Evolutionary conservation across 64 coral and sea anemone genomes (phyloP).

Genomic region (Orbicella faveolata): DNA sequence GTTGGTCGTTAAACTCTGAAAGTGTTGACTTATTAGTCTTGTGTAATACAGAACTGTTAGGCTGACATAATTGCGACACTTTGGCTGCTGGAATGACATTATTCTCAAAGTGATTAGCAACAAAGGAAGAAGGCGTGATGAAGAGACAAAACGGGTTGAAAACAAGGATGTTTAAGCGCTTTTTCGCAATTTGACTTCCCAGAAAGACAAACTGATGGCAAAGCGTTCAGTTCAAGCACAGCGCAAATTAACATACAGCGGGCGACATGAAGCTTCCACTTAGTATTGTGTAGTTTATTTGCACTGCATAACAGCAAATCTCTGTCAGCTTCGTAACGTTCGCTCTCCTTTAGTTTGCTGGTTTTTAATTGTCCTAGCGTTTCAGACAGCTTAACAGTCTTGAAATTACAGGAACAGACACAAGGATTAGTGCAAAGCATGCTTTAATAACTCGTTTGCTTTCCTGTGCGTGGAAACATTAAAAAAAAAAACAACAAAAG

Average conservation of each 20-base stretch:
- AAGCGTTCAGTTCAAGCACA: background rate
- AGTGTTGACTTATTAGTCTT: background rate
- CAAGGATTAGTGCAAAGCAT: background rate
- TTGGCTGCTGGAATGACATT: background rate
- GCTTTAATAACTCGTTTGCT: background rate
- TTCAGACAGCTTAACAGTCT: background rate
- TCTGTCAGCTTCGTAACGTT: background rate
- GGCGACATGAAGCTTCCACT: background rate
- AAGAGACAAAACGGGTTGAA: background rate
- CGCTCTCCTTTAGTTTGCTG: background rate
- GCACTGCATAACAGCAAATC: background rate
- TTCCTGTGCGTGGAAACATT: background rate
- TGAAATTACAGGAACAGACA: slow-evolving; percentile 3
- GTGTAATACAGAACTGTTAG: background rate
- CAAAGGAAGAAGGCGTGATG: slow-evolving; percentile 19
- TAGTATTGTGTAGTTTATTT: slow-evolving; percentile 2
- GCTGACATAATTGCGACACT: background rate
- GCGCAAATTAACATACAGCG: background rate
- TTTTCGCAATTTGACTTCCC: background rate
- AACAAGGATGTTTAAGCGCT: background rate
- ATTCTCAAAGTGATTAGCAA: background rate
- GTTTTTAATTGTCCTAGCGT: background rate
- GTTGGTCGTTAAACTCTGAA: background rate
- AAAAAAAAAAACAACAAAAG: slow-evolving; percentile 17
- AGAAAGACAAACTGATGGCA: background rate